Conservation (phyloP, 2,888 invertebrate genomes). For the Rhaphigaster nebulosa region DNA sequence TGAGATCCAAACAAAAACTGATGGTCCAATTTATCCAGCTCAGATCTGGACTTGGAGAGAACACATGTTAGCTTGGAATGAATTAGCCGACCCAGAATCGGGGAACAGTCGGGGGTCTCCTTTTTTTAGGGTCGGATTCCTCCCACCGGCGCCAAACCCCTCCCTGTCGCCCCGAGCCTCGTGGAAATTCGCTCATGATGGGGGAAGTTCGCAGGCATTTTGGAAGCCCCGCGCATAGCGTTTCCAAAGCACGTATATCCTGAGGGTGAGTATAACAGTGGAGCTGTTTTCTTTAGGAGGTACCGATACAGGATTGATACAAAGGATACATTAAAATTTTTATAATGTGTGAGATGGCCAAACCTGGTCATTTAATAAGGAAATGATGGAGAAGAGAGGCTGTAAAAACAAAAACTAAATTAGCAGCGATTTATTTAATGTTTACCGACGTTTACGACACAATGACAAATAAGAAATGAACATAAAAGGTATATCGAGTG, state of each 20-base stretch:
- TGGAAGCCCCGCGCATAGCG: background rate
- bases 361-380: background rate
- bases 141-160: slow-evolving; percentile 41
- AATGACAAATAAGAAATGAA: too few species aligned
- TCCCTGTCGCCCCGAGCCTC: background rate
- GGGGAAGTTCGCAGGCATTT: background rate
- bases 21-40: slow-evolving; percentile 55
- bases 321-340: background rate
- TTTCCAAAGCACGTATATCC: background rate
- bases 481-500: too few species aligned
- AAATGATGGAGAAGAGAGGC: background rate
- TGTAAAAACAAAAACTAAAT: background rate
- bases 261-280: background rate
- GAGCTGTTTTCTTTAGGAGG: background rate
- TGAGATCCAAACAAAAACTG: slow-evolving; percentile 47
- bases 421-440: too few species aligned
- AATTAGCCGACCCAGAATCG: slow-evolving; percentile 52
- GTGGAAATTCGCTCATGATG: slow-evolving; percentile 7
- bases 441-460: too few species aligned
- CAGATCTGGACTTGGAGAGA: slow-evolving; percentile 37
- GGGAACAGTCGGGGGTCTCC: slow-evolving; percentile 8
- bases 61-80: slow-evolving; percentile 56
- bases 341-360: background rate
- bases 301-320: background rate
- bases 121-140: slow-evolving; percentile 45